A percentile compares a stretch with the other conserved stretches of the same genome.
phyloP scores from a whole-genome alignment of 1,140 invertebrate species.

The Papilio polyxenes region DNA sequence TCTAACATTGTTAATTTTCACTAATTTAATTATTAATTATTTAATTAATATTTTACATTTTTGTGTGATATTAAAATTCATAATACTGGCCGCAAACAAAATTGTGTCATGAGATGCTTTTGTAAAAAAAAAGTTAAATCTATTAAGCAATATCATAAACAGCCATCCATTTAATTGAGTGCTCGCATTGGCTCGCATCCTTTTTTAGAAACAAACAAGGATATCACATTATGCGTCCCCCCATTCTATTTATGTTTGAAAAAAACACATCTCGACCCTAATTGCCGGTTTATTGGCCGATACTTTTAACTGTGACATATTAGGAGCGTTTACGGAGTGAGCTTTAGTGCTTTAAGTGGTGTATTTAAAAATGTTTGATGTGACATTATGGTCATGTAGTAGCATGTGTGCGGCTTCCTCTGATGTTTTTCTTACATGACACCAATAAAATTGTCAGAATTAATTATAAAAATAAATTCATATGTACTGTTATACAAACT shows the following conservation, averaged over 20 bases:
- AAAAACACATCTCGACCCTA: conserved; percentile 53
- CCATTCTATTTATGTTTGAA: conserved; percentile 59
- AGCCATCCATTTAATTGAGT: conserved; percentile 54
- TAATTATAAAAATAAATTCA: neutral
- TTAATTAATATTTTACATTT: no score
- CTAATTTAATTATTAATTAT: no score
- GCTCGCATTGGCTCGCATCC: conserved; percentile 43
- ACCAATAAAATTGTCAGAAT: neutral
- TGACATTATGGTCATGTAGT: conserved; percentile 49
- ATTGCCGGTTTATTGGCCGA: conserved; percentile 63
- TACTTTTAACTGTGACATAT: conserved; percentile 64
- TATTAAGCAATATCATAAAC: conserved; percentile 51
- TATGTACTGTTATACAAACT: neutral
- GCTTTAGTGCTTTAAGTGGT: conserved; percentile 49
- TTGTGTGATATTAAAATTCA: neutral
- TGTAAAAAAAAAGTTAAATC: conserved; percentile 41
- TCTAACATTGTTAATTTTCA: no score
- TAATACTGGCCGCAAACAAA: conserved; percentile 12
- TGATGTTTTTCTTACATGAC: conserved; percentile 23
- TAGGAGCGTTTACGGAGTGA: conserved; percentile 49
- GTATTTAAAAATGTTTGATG: conserved; percentile 55
- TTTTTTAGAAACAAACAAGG: conserved; percentile 59
- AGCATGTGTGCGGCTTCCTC: conserved; percentile 37
- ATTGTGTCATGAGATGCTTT: neutral
- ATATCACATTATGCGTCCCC: conserved; percentile 61